Evolutionary conservation across 1,140 invertebrate genomes (phyloP).

Genomic region (Micrasema longulum): DNA sequence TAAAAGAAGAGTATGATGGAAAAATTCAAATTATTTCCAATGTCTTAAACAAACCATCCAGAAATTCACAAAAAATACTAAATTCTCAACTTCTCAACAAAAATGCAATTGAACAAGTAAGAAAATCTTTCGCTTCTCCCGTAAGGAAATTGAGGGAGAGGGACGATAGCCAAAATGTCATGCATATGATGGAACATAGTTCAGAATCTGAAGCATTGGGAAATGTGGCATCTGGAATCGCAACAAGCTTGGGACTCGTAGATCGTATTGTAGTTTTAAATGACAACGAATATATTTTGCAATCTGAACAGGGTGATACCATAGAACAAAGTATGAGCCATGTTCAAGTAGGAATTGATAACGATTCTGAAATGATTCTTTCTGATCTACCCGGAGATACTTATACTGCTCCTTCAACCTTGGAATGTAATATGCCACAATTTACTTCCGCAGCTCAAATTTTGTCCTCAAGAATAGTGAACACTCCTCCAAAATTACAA

Average conservation of each 20-base stretch:
- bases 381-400: constrained; percentile 36
- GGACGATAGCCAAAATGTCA: background rate
- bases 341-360: constrained; percentile 39
- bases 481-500: constrained; percentile 15
- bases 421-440: constrained; percentile 19
- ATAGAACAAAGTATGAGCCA: constrained; percentile 54
- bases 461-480: constrained; percentile 16
- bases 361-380: constrained; percentile 36
- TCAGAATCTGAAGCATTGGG: constrained; percentile 69
- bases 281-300: constrained; percentile 68
- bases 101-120: constrained; percentile 36
- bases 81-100: constrained; percentile 46
- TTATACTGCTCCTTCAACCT: constrained; percentile 26
- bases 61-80: constrained; percentile 43
- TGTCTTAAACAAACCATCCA: constrained; percentile 58
- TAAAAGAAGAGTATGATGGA: constrained; percentile 59
- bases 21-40: constrained; percentile 68
- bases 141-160: background rate
- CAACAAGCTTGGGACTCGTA: constrained; percentile 69
- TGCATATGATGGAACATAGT: constrained; percentile 60
- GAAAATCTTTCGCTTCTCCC: constrained; percentile 17
- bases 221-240: constrained; percentile 70
- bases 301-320: constrained; percentile 57
- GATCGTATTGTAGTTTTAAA: constrained; percentile 70
- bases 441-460: constrained; percentile 33